Evolutionary conservation across 1,140 invertebrate genomes (phyloP), one percentile per base, ranked within the genome.

Genomic region (Diorhabda sublineata): DNA sequence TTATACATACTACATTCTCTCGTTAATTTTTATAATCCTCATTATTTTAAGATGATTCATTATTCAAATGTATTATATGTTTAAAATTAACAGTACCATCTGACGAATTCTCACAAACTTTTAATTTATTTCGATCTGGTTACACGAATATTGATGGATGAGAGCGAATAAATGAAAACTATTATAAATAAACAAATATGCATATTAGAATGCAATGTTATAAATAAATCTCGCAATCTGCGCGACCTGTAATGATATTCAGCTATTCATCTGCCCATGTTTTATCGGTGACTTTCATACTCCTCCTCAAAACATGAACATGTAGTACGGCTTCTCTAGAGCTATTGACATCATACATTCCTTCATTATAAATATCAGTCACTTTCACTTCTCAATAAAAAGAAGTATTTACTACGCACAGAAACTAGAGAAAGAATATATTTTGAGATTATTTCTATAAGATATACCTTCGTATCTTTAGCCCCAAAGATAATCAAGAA

Each of bases 281-380:
- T 8, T 52, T 52, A 52, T 52, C 47, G 47, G 47, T 52, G n/a
- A 52, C 47, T 52, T 52, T 52, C 47, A 52, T 52, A 52, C 47
- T 8, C 47, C 47, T 52, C 47, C 47, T 52, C 47, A 52, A 52
- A 52, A 52, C n/a, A 52, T 52, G 47, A n/a, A 8, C 47, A 52
- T 52, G 47, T 52, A 6, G 45, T 52, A 52, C 47, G n/a, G n/a
- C 47, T 52, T 52, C 6, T n/a, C n/a, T 52, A 52, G n/a, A 52
- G 47, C 47, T 8, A 52, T 2, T 52, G 47, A 52, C 47, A 52
- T 52, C 47, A 52, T 2, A 52, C n/a, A 52, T 52, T 52, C n/a
- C 3, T 52, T 52, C 47, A 52, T 52, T 52, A 52, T 52, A 52
- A 52, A 52, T n/a, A 52, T 52, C 47, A 52, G 6, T 3, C 47